phyloP scores from a whole-genome alignment of 37 sponge, comb jelly and placozoan genomes.

The Geodia barretti region DNA sequence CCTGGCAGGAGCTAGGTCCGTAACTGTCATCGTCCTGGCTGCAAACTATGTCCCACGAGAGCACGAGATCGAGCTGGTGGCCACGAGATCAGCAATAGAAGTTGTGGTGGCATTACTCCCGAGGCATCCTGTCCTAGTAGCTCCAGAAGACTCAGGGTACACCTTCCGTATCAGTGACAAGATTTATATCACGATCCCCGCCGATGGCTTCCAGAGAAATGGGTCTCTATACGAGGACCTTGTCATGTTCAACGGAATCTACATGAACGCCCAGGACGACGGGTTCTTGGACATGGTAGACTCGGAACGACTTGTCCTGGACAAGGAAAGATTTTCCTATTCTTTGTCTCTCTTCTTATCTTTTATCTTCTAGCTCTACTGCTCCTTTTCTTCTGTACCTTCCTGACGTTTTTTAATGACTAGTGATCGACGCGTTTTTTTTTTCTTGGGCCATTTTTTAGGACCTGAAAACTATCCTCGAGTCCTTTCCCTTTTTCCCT shows the following conservation, averaged over 20 bases:
- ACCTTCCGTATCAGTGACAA: not conserved
- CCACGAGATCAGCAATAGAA: not conserved
- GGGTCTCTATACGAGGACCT: conserved; percentile 8
- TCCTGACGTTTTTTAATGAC: no score
- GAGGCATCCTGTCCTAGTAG: not conserved
- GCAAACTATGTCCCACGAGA: not conserved
- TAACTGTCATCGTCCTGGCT: not conserved
- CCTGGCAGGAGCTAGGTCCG: not conserved
- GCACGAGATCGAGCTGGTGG: not conserved
- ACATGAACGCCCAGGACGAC: not conserved
- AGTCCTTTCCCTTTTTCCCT: no score
- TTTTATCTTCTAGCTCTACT: no score
- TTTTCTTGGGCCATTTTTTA: no score
- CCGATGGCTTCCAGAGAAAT: not conserved
- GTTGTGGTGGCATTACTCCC: not conserved
- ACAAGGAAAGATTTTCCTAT: not conserved
- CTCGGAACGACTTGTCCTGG: not conserved
- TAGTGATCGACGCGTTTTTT: no score
- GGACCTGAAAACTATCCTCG: no score
- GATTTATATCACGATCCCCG: not conserved
- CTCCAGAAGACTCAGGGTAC: conserved; percentile 6
- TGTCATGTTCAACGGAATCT: conserved; percentile 15
- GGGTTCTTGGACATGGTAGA: not conserved
- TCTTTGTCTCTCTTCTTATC: no score
- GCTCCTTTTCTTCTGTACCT: no score